Percentiles rank a stretch among this genome's conserved stretches.
Conservation (phyloP, 2,113 vertebrate species). For the Mus pahari region DNA sequence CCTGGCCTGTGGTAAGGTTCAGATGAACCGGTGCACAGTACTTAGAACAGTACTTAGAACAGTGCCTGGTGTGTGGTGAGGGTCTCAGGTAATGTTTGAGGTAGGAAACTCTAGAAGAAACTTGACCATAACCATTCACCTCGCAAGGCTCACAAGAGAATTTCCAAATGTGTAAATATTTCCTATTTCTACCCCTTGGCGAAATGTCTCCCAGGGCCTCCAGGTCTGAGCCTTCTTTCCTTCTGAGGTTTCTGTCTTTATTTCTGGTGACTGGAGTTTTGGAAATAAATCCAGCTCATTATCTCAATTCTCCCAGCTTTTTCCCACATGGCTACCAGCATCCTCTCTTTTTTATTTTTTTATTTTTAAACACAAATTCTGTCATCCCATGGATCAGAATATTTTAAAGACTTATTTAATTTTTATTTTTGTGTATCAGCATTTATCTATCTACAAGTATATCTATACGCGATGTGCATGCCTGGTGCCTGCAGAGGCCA, state of each 20-base stretch:
- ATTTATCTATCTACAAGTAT: background rate
- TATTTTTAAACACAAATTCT: background rate
- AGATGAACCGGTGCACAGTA: background rate
- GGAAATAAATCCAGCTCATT: background rate
- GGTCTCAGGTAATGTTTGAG: background rate
- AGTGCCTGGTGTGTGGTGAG: fast-evolving
- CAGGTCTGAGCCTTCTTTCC: background rate
- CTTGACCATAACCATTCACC: background rate
- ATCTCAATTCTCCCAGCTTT: background rate
- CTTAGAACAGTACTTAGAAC: fast-evolving
- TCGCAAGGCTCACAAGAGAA: background rate
- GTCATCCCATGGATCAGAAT: background rate
- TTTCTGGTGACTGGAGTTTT: background rate
- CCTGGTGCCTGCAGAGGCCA: background rate
- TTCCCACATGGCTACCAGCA: background rate
- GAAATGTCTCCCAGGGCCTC: background rate
- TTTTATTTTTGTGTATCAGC: background rate
- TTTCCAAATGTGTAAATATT: background rate
- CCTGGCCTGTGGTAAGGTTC: background rate
- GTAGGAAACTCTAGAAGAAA: background rate
- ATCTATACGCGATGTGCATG: background rate
- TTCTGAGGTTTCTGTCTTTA: background rate
- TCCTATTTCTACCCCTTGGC: background rate
- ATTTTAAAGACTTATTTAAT: background rate
- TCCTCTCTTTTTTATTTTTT: background rate